Base-by-base conservation (phyloP, 2,113 vertebrate genomes). In the Sceloporus tristichus region DNA sequence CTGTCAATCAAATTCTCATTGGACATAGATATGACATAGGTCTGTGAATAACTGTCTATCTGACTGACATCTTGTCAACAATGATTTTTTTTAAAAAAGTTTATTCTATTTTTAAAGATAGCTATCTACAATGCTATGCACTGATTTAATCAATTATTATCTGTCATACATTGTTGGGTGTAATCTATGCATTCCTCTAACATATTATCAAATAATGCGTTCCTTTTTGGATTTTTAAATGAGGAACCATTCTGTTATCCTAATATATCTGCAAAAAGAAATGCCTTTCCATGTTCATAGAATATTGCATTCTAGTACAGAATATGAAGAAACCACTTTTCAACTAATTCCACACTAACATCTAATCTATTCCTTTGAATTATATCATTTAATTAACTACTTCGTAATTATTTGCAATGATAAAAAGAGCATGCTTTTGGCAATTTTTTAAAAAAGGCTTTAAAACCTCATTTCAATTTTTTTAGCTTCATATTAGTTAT, bases 1-100 rank as follows among this genome's bases (percentile, higher is more conserved):
- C 87, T 78, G 87, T 78, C 87, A 88, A 78, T 88, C 87, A 88
- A 66, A 68, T 84, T 88, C 73, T 40, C 65, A 83, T 88, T 88
- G 78, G 74, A 84, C 80, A 84, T 70, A 84, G 81, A 88, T 88
- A 88, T 78, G 48, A 84, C 74, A 78, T 78, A 77, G 42, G 56
- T 78, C 65, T 48, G 78, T 78, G 74, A 88, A 84, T 88, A 78
- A 84, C 74, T 42, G 76, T 84, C 81, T 77, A 27, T n/a, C 68
- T 88, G 82, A 84, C 53, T 88, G 87, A 78, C 81, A 84, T 70
- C 74, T 70, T 62, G 19, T 84, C 42, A 70, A 56, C 79, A 79
- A 56, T 34, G n/a, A 25, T 73, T 83, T 85, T 65, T 73, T 80
- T 80, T 10, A 23, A 62, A 59, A 34, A 56, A 18, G 38, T 66